Conservation (phyloP, 2,113 vertebrate species). For the Erythrocercus mccallii region DNA sequence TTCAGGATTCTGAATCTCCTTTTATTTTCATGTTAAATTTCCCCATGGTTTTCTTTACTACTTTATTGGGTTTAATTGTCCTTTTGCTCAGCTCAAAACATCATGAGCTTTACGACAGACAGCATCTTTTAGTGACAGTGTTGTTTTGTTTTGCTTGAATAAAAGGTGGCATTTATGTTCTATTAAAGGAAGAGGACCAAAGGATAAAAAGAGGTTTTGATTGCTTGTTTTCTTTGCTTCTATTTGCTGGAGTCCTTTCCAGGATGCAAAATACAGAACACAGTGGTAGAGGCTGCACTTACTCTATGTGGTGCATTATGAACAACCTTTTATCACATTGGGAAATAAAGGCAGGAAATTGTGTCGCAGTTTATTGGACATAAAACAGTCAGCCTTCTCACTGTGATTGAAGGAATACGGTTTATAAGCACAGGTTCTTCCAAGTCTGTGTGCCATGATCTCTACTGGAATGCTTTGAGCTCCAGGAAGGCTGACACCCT, state of each 20-base stretch:
- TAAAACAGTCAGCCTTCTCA: background rate
- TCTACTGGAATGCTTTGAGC: background rate
- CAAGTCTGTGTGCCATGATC: background rate
- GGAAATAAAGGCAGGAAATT: background rate
- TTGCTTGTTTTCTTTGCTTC: background rate
- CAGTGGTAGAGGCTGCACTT: background rate
- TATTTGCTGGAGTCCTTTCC: background rate
- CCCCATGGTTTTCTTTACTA: background rate
- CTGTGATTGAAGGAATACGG: background rate
- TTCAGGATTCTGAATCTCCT: background rate
- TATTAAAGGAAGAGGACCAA: background rate
- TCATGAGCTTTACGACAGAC: background rate
- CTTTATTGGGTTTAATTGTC: background rate
- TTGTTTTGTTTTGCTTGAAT: slow-evolving; percentile 27
- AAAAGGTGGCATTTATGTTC: background rate
- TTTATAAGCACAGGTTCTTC: background rate
- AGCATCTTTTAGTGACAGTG: background rate
- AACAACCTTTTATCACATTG: slow-evolving; percentile 25
- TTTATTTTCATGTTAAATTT: slow-evolving; percentile 21
- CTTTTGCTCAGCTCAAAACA: background rate
- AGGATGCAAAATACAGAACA: background rate
- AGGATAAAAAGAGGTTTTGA: background rate
- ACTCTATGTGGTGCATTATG: background rate
- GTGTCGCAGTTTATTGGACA: background rate
- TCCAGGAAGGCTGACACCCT: background rate